A percentile compares a stretch with the other conserved stretches of the same genome.
phyloP scores from a whole-genome alignment of 2,113 vertebrate species.

The Calidris pygmaea region DNA sequence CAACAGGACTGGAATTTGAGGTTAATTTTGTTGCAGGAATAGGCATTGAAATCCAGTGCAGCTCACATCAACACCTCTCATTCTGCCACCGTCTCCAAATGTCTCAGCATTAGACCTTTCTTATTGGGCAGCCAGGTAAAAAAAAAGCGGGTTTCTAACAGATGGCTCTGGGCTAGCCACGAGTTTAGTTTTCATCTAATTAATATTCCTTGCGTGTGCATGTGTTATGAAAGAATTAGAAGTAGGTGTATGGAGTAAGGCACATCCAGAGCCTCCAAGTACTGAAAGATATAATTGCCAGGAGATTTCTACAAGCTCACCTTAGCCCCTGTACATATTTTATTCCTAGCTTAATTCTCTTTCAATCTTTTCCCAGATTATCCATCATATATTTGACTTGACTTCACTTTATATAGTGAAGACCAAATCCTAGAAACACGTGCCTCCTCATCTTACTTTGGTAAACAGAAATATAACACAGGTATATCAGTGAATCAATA shows the following conservation, averaged over 20 bases:
- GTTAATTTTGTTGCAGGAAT: slow-evolving; percentile 51
- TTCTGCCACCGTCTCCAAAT: neutral
- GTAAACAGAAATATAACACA: neutral
- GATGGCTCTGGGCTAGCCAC: neutral
- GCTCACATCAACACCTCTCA: slow-evolving; percentile 38
- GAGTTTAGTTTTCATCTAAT: slow-evolving; percentile 21
- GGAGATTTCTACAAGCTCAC: neutral
- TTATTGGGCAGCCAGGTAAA: slow-evolving; percentile 47
- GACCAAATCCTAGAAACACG: neutral
- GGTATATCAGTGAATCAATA: neutral
- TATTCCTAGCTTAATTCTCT: neutral
- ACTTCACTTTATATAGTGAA: neutral
- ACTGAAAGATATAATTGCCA: neutral
- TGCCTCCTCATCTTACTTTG: neutral
- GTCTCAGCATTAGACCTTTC: slow-evolving; percentile 20
- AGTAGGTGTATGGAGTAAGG: neutral
- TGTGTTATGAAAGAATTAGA: slow-evolving; percentile 9
- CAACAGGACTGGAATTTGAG: slow-evolving; percentile 36
- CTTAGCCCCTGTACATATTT: neutral
- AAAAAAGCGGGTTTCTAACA: neutral
- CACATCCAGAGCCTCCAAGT: neutral
- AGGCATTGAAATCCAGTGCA: slow-evolving; percentile 7
- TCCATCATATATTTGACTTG: neutral
- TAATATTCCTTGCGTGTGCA: slow-evolving; percentile 8
- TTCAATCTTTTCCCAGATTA: neutral